Evolutionary conservation across 2,113 vertebrate genomes (phyloP), one percentile per base, ranked within the genome.

Genomic region (Bubalus kerabau): DNA sequence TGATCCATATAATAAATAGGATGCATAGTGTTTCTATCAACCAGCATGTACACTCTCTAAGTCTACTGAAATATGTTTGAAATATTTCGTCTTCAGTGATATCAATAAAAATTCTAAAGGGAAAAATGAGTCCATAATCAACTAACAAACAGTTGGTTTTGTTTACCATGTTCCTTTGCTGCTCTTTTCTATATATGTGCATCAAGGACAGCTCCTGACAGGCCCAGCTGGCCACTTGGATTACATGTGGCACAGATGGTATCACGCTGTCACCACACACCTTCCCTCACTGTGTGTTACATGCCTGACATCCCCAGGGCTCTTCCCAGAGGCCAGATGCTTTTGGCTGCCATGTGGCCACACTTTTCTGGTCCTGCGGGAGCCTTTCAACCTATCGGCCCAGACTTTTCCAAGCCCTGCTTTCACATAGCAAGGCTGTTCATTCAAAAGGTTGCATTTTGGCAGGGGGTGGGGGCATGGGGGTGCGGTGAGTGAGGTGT

Each of bases 401-500:
- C n/a, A 23, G 67, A 23, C 14, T 56, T 64, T 80, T 50, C 28
- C 4, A 48, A 40, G n/a, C 26, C 26, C 40, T 52, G 15, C 62
- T 40, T 90, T 64, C 62, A 24, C 91, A 15, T 21, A 26, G 54
- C 46, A 62, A 81, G 32, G 36, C 67, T 50, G 23, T 52, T 62
- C 3, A 57, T 82, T 36, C 52, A 24, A 26, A 56, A 83, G n/a
- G 7, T 36, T 64, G 57, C 48, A 67, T 32, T 19, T 56, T 84
- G 11, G 54, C 0, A 2, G 2, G 4, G 3, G 43, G 6, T 6
- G 6, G 43, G 43, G 43, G 40, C 40, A 40, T 1, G 1, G 17
- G 8, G 8, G 9, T 7, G 11, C 26, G 7, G 26, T 82, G 7
- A 32, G n/a, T 40, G 32, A 30, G 56, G 19, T 26, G 2, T 43